A percentile compares a stretch with the other conserved stretches of the same genome.
Conservation (phyloP, 1,140 invertebrate species). For the Lasaia peninsularis region DNA sequence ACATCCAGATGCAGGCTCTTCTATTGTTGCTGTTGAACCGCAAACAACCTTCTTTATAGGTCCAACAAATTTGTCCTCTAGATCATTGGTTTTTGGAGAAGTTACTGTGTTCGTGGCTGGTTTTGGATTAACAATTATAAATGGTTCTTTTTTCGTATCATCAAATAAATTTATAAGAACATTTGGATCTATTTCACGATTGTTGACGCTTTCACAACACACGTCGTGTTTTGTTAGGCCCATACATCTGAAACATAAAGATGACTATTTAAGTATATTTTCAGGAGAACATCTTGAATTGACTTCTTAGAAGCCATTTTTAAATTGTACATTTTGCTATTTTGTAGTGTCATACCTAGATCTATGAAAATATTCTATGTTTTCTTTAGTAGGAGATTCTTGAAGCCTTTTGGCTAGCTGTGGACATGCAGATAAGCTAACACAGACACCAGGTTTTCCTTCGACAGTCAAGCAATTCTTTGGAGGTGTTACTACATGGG, state of each 20-base stretch:
- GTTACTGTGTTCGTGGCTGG: neutral
- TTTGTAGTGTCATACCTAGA: conserved; percentile 34
- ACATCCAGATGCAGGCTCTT: conserved; percentile 26
- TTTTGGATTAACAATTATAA: conserved; percentile 4
- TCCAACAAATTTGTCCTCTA: neutral
- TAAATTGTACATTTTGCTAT: too few species aligned
- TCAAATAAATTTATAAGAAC: neutral
- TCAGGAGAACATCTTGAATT: too few species aligned
- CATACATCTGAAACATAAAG: neutral
- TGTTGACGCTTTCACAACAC: neutral
- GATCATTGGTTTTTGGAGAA: neutral
- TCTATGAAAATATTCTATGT: conserved; percentile 29
- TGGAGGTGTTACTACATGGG: neutral
- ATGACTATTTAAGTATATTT: too few species aligned
- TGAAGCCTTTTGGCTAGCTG: conserved; percentile 25
- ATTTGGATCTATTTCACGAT: neutral
- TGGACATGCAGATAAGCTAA: conserved; percentile 30
- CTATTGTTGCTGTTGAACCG: conserved; percentile 20
- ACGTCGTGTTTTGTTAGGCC: neutral
- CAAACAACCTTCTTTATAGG: conserved; percentile 4
- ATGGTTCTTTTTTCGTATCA: neutral
- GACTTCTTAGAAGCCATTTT: too few species aligned
- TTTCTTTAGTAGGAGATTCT: conserved; percentile 17
- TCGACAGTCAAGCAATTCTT: conserved; percentile 33
- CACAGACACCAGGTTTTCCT: conserved; percentile 32